Conservation (phyloP, 2,888 invertebrate genomes). For the Hyposoter didymator region DNA sequence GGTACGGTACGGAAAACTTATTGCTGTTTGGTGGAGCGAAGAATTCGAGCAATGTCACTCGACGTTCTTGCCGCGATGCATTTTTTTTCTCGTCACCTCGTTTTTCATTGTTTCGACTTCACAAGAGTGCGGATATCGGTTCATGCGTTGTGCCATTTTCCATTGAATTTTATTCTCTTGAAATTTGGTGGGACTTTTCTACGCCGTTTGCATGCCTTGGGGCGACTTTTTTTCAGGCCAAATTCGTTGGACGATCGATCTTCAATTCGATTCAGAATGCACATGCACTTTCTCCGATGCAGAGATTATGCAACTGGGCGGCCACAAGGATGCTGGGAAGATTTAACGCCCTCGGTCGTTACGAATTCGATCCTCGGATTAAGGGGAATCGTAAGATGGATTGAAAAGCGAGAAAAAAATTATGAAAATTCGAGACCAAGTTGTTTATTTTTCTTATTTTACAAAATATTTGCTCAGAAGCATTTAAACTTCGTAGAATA, state of each 20-base stretch:
- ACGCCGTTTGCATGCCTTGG: neutral
- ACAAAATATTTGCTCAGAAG: neutral
- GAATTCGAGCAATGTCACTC: constrained; percentile 41
- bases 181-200: neutral
- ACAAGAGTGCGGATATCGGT: neutral
- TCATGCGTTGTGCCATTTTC: neutral
- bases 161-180: neutral
- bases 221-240: constrained; percentile 32
- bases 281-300: constrained; percentile 61
- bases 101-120: neutral
- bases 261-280: constrained; percentile 49
- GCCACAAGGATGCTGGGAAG: constrained; percentile 46
- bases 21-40: neutral
- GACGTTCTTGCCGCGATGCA: neutral
- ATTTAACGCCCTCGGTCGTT: constrained; percentile 56
- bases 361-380: neutral
- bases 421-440: neutral
- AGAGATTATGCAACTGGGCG: constrained; percentile 51
- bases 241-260: constrained; percentile 47
- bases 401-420: neutral
- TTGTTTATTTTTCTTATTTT: neutral
- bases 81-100: neutral
- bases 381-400: neutral
- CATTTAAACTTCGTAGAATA: neutral
- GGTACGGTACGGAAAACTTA: constrained; percentile 24